Evolutionary conservation across 2,888 invertebrate species (phyloP).

Genomic region (Dicycla oo): DNA sequence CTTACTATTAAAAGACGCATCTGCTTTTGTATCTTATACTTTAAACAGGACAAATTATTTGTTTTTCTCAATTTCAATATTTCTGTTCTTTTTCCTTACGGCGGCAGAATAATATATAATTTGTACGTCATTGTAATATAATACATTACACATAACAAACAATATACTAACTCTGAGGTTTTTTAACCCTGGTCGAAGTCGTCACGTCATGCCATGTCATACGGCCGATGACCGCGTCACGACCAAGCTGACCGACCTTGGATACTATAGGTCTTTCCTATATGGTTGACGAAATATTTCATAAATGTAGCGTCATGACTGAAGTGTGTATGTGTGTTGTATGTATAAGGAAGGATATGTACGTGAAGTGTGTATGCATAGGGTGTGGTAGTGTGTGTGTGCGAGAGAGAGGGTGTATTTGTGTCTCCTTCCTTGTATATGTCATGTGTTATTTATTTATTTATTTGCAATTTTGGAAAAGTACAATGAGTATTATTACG

Average conservation of each 20-base stretch:
- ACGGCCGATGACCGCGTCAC: slow-evolving; percentile 37
- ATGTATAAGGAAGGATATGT: slow-evolving; percentile 7
- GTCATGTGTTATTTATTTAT: slow-evolving; percentile 20
- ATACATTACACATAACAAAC: slow-evolving; percentile 9
- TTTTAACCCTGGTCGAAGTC: slow-evolving; percentile 6
- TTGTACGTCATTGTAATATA: slow-evolving; percentile 13
- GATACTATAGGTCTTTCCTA: slow-evolving; percentile 35
- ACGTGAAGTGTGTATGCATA: slow-evolving; percentile 26
- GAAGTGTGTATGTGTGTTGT: slow-evolving; percentile 11
- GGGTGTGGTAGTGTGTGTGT: slow-evolving; percentile 27
- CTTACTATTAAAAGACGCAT: too few relatives aligned
- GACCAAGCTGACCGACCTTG: slow-evolving; percentile 23
- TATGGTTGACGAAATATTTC: slow-evolving; percentile 17
- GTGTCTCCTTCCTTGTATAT: slow-evolving; percentile 16
- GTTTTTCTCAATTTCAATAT: too few relatives aligned
- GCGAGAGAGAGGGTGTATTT: slow-evolving; percentile 19
- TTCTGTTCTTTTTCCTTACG: too few relatives aligned
- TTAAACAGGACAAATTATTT: too few relatives aligned
- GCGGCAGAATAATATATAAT: neutral
- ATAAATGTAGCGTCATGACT: slow-evolving; percentile 17
- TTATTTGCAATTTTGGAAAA: neutral
- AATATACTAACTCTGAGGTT: neutral
- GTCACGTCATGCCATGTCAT: slow-evolving; percentile 36
- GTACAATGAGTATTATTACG: neutral
- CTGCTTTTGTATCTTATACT: too few relatives aligned